phyloP scores from a whole-genome alignment of 2,113 vertebrate species.

The Pteronura brasiliensis region DNA sequence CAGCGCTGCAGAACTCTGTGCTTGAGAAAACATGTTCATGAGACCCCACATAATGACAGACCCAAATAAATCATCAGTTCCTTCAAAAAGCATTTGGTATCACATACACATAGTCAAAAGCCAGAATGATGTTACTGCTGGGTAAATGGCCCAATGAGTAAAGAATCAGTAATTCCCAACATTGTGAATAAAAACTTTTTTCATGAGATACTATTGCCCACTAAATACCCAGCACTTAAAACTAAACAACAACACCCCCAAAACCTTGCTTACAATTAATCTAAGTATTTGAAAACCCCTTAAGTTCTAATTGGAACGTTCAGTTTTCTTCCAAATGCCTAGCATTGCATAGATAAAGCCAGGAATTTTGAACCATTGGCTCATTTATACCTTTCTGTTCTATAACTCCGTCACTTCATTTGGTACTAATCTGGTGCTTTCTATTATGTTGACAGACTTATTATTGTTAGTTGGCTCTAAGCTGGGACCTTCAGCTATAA shows the following conservation, averaged over 20 bases:
- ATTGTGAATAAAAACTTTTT: neutral
- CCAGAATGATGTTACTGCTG: conserved; percentile 1
- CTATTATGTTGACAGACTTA: neutral
- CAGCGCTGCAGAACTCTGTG: neutral
- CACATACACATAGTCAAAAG: neutral
- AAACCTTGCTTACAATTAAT: neutral
- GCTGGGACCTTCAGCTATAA: neutral
- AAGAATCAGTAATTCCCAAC: conserved; percentile 6
- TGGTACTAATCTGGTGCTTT: neutral
- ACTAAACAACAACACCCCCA: neutral
- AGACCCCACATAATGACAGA: conserved; percentile 1
- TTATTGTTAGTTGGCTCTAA: conserved; percentile 19
- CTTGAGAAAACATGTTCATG: conserved; percentile 36
- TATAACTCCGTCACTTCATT: neutral
- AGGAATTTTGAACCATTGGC: neutral
- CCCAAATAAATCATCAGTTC: neutral
- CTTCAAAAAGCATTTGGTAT: conserved; percentile 24
- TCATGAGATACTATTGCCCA: neutral
- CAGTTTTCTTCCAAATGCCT: conserved; percentile 5
- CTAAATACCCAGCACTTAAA: neutral
- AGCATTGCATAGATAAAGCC: neutral
- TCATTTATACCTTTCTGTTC: neutral
- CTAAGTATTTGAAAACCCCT: conserved; percentile 10
- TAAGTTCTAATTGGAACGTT: conserved; percentile 16
- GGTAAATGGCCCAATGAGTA: neutral